A percentile compares a stretch with the other conserved stretches of the same genome.
These are phyloP conservation scores for Dissostichus mawsoni DNA, from an alignment of 2,113 vertebrate species.

Conservation along the genomic window DNA sequence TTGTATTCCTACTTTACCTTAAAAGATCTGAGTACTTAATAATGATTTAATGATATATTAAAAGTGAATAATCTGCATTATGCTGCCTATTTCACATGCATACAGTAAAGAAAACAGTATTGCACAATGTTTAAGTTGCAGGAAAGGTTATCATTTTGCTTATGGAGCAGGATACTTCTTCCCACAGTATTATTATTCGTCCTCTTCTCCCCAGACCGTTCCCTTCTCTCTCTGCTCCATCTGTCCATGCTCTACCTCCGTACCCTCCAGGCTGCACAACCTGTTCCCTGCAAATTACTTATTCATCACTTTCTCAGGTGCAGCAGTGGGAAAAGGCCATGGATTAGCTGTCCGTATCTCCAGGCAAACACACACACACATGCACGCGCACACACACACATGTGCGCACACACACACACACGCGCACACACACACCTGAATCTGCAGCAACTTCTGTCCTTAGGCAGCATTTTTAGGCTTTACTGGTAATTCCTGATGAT, in stretches of 20 bases:
- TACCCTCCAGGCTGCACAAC: conserved; percentile 42
- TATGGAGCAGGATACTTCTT: not conserved
- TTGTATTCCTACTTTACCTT: no score
- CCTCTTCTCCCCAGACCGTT: not conserved
- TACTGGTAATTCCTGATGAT: conserved; percentile 21
- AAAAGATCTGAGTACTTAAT: no score
- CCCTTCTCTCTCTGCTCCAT: conserved; percentile 35
- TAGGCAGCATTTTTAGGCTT: conserved; percentile 38
- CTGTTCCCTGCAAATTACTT: conserved; percentile 54
- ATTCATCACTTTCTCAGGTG: conserved; percentile 41
- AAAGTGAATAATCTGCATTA: no score
- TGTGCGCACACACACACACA: no score
- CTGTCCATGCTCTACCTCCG: conserved; percentile 13
- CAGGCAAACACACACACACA: conserved; percentile 12
- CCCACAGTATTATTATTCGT: not conserved
- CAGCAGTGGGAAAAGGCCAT: conserved; percentile 18
- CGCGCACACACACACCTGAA: conserved; percentile 15
- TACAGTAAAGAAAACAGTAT: no score
- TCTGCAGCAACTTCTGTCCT: conserved; percentile 18
- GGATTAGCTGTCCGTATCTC: conserved; percentile 36
- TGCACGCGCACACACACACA: conserved; percentile 14
- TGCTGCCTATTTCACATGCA: no score
- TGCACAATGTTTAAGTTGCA: not conserved
- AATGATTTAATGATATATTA: no score
- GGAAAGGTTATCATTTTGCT: not conserved